Base-by-base conservation (phyloP, 2,797 vertebrate species). In the Darevskia nairensis region DNA sequence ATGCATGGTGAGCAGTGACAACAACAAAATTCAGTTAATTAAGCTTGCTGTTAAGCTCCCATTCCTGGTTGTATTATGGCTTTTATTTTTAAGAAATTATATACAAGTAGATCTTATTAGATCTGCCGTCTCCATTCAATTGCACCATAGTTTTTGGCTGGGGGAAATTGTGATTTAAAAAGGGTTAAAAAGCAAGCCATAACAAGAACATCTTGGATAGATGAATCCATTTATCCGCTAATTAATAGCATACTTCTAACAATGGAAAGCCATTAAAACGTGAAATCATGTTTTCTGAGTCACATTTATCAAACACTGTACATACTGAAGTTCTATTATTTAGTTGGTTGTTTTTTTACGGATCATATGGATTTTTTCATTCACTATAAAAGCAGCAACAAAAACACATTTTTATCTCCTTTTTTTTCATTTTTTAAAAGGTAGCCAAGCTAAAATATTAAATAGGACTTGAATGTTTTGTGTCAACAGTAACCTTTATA, bases 201-300 rank as follows among this genome's bases (percentile, higher is more conserved):
- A 89, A 89, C 91, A 94, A 88, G 92, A 93, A 86, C 90, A 91
- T 92, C 88, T 90, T 91, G 85, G 92, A 94, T 92, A 95, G 92
- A 95, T 92, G 86, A 95, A 95, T 95, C 92, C 93, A 92, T 93
- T 94, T 93, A 91, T 13, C 88, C 89, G 77, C 94, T 96, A 96
- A 97, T 96, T 96, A 96, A 96, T 91, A 95, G 91, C 88, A 79
- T 95, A 88, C 93, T 94, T 94, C 90, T 95, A 96, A 96, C 93
- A 96, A 97, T 96, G 95, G 94, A 96, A 96, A 96, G 94, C 94
- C 95, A 95, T 96, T 96, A 97, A 96, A 96, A 97, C 77, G 80
- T 94, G 95, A 95, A 96, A 86, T 90, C 95, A 84, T 96, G 88
- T 93, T 95, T 94, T 94, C 89, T 93, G 92, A 96, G 87, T 95